Evolutionary conservation across 2,113 vertebrate species (phyloP), one percentile per base, ranked within the genome.

Genomic region (Corythornis cristatus): DNA sequence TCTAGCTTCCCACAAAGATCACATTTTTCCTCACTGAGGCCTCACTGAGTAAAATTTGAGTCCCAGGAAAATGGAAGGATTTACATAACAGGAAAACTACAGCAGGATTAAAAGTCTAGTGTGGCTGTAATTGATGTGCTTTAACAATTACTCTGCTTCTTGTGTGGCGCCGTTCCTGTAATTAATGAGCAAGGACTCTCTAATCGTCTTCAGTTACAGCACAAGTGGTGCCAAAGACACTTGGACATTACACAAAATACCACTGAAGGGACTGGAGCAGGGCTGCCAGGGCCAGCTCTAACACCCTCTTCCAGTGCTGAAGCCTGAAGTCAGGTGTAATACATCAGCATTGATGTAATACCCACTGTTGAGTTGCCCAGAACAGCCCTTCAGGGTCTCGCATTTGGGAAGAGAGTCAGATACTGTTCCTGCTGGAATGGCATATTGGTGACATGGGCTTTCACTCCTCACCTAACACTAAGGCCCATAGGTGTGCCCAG

Each of bases 371-470:
- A 62, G 61, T 11, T 12, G n/a, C 40, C 16, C 11, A 46, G 77
- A 18, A 22, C 50, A 83, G 21, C 33, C 20, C 33, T 18, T 21
- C 25, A 43, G 31, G 37, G 15, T 9, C 40, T 56, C 53, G 6
- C 19, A 6, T 14, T 45, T 8, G 8, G 5, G 6, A 40, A 37
- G 15, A 43, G 26, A 21, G 14, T 50, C 75, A 56, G 74, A 10
- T 14, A 2, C 20, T 42, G 6, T 10, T 53, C 46, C 66, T 50
- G 28, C 20, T 64, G 72, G 80, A 76, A 8, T 31, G 43, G 33
- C 3, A 3, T 4, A 3, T 3, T 12, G 20, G 29, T 70, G 35
- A 25, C 18, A 23, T 0, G 10, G n/a, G 25, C 37, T 77, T 72
- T 40, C n/a, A 35, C 9, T 6, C n/a, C 37, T 37, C 46, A 12